Evolutionary conservation across 2,888 invertebrate species (phyloP), one percentile per base, ranked within the genome.

Genomic region (Hirtodrosophila alboralis): DNA sequence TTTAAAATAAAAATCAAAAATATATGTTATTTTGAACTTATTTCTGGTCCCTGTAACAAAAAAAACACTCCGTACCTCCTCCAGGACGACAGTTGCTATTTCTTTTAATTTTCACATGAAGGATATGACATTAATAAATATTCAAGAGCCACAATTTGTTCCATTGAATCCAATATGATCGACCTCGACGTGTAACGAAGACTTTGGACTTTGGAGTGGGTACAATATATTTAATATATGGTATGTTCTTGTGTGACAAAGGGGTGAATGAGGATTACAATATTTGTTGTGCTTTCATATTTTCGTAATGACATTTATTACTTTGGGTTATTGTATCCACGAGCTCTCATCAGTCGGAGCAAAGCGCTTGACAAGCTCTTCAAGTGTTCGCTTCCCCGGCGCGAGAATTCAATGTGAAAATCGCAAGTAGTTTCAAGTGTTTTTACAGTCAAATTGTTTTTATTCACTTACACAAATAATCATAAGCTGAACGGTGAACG

Each of bases 381-480:
- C 28, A 66, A 27, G 12, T 38, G 23, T 52, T 45, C 40, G 57
- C 44, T 51, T 63, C 38, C 54, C 48, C 41, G 47, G 45, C 52
- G 41, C 43, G 41, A 37, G 30, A 21, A 30, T 44, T 43, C 54
- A 43, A 77, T 69, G 72, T 56, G 68, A 83, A 75, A 79, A 70
- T 79, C 64, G 49, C 62, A 77, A 84, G 76, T 52, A 72, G 76
- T 79, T 79, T 84, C 77, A 68, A 84, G 84, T 77, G 73, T 74
- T 80, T 85, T 84, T 65, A 69, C 83, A 83, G 79, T 81, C 72
- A 83, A 83, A 83, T 79, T 79, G 85, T 84, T 83, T 83, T 83
- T 83, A 76, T 83, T 83, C 79, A 74, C 62, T 83, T 84, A 72
- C 53, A 74, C 64, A 71, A 78, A 78, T 64, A 84, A 75, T 69